Evolutionary conservation across 2,888 invertebrate genomes (phyloP).

Genomic region (Pandemis corylana): DNA sequence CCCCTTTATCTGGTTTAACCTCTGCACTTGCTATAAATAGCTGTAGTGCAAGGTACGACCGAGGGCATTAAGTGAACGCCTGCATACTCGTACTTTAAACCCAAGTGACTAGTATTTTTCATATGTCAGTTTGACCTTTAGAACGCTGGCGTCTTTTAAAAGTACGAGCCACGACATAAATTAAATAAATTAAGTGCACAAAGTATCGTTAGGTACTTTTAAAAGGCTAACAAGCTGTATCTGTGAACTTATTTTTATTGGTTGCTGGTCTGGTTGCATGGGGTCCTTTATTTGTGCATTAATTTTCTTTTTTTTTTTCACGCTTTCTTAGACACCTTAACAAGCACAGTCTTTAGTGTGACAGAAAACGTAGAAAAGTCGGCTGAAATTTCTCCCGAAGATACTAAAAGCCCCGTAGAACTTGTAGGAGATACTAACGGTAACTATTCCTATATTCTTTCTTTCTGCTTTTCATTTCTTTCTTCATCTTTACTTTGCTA

Average conservation of each 20-base stretch:
- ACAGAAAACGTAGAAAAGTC: conserved; percentile 48
- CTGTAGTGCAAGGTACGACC: conserved; percentile 27
- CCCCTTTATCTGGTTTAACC: conserved; percentile 32
- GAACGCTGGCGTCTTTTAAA: neutral
- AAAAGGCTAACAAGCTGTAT: no score
- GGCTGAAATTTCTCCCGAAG: conserved; percentile 43
- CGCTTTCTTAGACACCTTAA: conserved; percentile 60
- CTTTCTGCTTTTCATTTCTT: conserved; percentile 39
- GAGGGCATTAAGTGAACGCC: neutral
- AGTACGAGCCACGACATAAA: neutral
- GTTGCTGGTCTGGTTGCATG: conserved; percentile 50
- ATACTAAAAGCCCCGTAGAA: conserved; percentile 49
- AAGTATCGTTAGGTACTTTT: neutral
- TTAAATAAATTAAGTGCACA: neutral
- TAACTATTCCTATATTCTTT: conserved; percentile 42
- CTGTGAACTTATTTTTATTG: conserved; percentile 39
- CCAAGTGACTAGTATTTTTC: neutral
- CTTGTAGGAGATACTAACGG: conserved; percentile 47
- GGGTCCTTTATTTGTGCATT: conserved; percentile 45
- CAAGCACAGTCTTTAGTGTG: conserved; percentile 55
- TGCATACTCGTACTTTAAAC: conserved; percentile 21
- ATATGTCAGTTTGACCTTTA: neutral
- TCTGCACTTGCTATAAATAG: conserved; percentile 39
- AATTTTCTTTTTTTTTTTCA: conserved; percentile 44
- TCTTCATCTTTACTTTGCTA: conserved; percentile 46